These are phyloP conservation scores for Venusia cambrica DNA, from an alignment of 2,888 invertebrate species.

Conservation along the genomic window DNA sequence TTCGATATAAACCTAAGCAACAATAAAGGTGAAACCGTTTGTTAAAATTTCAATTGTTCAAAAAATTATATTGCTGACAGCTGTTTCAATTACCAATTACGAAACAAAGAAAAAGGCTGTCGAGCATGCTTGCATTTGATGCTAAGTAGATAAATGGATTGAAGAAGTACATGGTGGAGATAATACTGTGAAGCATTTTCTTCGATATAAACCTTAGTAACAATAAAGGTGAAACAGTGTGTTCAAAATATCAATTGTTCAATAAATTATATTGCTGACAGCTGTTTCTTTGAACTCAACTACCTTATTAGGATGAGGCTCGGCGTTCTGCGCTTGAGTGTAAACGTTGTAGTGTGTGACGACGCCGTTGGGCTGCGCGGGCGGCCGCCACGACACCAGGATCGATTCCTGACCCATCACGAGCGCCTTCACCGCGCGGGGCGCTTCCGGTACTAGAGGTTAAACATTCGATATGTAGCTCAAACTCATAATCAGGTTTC, in stretches of 20 bases:
- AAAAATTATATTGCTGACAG: not conserved
- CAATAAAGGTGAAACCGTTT: no score
- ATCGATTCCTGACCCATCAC: conserved; percentile 96
- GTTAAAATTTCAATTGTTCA: not conserved
- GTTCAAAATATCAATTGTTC: not conserved
- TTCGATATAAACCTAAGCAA: no score
- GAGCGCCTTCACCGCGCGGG: conserved; percentile 94
- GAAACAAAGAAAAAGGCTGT: no score
- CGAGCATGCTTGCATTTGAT: no score
- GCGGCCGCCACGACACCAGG: conserved; percentile 96
- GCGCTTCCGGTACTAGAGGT: conserved; percentile 92
- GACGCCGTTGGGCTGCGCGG: conserved; percentile 95
- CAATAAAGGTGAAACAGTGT: no score
- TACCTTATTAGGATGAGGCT: conserved; percentile 88
- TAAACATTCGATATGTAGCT: not conserved
- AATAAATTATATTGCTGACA: not conserved
- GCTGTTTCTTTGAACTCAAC: no score
- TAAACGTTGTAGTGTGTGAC: conserved; percentile 96
- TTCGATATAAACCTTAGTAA: no score
- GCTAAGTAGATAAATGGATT: no score
- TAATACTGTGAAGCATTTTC: no score
- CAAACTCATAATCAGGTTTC: no score
- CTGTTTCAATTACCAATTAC: no score
- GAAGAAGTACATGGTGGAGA: no score
- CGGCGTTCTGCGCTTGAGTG: conserved; percentile 87